Conservation (phyloP, 2,113 vertebrate genomes). For the Hiodon alosoides region DNA sequence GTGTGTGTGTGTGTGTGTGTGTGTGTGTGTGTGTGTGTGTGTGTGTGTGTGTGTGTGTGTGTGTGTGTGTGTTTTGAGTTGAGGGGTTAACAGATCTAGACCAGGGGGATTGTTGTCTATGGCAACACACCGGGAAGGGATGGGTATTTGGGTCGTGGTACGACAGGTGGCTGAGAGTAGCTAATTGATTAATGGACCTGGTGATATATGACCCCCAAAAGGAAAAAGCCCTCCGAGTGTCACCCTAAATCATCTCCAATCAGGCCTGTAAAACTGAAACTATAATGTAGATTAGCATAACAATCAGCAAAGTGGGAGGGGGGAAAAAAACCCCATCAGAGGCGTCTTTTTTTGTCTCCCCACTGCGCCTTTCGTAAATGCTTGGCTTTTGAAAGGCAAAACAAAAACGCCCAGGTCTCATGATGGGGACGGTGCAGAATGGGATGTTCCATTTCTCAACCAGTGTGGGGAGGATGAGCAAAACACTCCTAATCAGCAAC, state of each 20-base stretch:
- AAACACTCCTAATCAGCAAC: neutral
- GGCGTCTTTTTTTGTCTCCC: constrained; percentile 12
- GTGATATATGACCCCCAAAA: constrained; percentile 57
- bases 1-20: no score
- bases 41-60: no score
- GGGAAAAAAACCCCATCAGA: constrained; percentile 6
- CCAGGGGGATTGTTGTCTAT: constrained; percentile 43
- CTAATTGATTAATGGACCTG: constrained; percentile 70
- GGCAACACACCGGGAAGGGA: constrained; percentile 57
- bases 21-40: no score
- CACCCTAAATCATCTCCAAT: constrained; percentile 70
- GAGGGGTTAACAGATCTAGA: neutral
- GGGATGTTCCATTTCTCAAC: neutral
- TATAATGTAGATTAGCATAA: constrained; percentile 60
- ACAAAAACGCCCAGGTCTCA: constrained; percentile 13
- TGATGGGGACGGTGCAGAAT: constrained; percentile 5
- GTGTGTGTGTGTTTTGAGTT: no score
- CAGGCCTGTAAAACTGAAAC: constrained; percentile 60
- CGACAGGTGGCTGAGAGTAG: constrained; percentile 63
- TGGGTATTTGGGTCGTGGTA: constrained; percentile 51
- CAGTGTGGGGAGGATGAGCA: neutral
- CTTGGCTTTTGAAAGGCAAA: neutral
- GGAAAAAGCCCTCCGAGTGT: constrained; percentile 50
- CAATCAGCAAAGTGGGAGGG: constrained; percentile 45
- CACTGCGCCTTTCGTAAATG: neutral